Evolutionary conservation across 2,113 vertebrate genomes (phyloP).

Genomic region (Oreochromis aureus): DNA sequence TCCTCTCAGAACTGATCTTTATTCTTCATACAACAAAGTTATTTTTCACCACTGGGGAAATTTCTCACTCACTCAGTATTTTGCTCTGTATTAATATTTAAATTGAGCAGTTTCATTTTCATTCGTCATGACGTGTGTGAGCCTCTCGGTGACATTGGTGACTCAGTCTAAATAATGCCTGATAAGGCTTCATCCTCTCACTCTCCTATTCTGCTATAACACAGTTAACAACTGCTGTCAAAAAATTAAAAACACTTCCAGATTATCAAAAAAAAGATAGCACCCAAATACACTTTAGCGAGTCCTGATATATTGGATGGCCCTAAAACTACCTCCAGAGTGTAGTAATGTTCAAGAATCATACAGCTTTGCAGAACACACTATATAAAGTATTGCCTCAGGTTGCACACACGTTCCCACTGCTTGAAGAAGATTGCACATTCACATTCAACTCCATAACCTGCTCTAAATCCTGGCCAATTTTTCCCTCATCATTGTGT

Average conservation of each 20-base stretch:
- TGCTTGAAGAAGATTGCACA: background rate
- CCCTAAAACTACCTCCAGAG: background rate
- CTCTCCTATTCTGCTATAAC: background rate
- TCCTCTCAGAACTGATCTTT: constrained; percentile 4
- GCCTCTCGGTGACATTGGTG: background rate
- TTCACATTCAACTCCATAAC: background rate
- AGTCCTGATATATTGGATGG: background rate
- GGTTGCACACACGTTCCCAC: background rate
- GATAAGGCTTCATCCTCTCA: background rate
- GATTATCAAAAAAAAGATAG: background rate
- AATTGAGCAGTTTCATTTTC: background rate
- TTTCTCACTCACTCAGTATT: background rate
- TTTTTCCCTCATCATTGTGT: background rate
- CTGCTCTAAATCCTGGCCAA: background rate
- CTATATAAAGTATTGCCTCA: background rate
- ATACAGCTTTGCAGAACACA: background rate
- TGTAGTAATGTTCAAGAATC: background rate
- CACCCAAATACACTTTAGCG: background rate
- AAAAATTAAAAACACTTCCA: background rate
- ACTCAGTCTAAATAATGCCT: background rate
- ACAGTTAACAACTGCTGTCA: background rate
- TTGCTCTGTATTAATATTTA: background rate
- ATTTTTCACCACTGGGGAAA: background rate
- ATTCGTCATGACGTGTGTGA: background rate
- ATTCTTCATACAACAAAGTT: background rate